Percentiles rank a stretch among this genome's conserved stretches.
These are phyloP conservation scores for Bovichtus diacanthus DNA, from an alignment of 2,797 vertebrate species.

Conservation along the genomic window DNA sequence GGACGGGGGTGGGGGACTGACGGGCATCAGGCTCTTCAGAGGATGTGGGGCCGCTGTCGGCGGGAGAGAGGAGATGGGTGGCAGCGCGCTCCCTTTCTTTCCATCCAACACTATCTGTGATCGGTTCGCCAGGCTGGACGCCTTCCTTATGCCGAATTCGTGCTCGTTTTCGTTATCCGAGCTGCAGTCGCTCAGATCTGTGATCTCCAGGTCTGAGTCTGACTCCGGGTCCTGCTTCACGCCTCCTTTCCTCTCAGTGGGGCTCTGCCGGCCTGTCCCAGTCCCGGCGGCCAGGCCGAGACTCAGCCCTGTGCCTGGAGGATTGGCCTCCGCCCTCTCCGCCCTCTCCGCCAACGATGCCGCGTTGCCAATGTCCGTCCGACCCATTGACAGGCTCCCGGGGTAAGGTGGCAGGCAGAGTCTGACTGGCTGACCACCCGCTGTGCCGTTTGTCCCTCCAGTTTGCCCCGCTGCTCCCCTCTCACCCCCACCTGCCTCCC, in stretches of 20 bases:
- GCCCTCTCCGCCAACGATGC: constrained; percentile 77
- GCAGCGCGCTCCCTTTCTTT: constrained; percentile 75
- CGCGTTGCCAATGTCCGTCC: constrained; percentile 81
- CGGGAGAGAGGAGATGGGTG: constrained; percentile 79
- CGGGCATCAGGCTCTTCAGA: constrained; percentile 85
- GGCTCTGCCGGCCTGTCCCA: constrained; percentile 78
- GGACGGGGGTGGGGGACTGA: constrained; percentile 82
- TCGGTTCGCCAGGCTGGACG: constrained; percentile 71
- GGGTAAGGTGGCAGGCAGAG: constrained; percentile 84
- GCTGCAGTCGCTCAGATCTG: constrained; percentile 93
- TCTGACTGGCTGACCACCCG: constrained; percentile 78
- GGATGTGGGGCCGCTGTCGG: constrained; percentile 79
- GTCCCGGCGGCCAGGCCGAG: constrained; percentile 71
- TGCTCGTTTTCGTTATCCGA: constrained; percentile 88
- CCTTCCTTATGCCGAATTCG: constrained; percentile 79
- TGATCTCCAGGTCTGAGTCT: constrained; percentile 95
- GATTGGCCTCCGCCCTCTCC: constrained; percentile 74
- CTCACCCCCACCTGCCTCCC: constrained; percentile 79
- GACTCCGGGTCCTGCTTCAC: constrained; percentile 91
- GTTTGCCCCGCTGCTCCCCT: constrained; percentile 79
- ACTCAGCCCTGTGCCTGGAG: constrained; percentile 56
- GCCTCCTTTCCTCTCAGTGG: constrained; percentile 80
- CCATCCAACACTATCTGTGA: constrained; percentile 78
- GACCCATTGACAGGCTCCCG: constrained; percentile 74
- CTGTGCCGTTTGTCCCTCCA: constrained; percentile 77